These are phyloP conservation scores for Orycteropus afer DNA, from an alignment of 2,113 vertebrate genomes.

Conservation along the genomic window DNA sequence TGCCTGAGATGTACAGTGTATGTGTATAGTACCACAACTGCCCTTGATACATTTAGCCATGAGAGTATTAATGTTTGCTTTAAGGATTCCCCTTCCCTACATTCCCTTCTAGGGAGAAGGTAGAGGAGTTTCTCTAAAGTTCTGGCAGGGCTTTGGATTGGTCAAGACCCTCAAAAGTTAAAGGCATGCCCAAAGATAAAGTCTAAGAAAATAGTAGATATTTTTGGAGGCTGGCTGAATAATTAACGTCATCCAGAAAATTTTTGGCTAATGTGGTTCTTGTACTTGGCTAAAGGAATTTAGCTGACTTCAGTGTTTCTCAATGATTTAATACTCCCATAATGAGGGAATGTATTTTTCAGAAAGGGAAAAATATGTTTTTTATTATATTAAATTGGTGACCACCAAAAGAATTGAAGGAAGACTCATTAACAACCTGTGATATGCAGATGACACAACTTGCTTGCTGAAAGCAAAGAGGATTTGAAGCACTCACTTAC, in stretches of 20 bases:
- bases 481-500: background rate
- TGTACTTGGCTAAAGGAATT: background rate
- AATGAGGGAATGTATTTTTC: background rate
- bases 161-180: background rate
- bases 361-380: background rate
- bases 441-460: background rate
- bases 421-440: background rate
- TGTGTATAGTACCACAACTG: background rate
- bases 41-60: background rate
- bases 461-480: background rate
- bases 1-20: background rate
- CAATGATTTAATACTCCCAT: background rate
- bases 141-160: background rate
- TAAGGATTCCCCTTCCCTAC: background rate
- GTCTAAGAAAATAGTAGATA: background rate
- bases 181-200: background rate
- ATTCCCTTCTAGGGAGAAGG: background rate
- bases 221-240: background rate
- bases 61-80: background rate
- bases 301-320: background rate
- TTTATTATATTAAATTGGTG: background rate
- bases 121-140: background rate
- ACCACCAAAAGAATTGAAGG: background rate
- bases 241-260: background rate
- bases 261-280: background rate